Conservation (phyloP, 2,797 vertebrate genomes). For the Lerista edwardsae region DNA sequence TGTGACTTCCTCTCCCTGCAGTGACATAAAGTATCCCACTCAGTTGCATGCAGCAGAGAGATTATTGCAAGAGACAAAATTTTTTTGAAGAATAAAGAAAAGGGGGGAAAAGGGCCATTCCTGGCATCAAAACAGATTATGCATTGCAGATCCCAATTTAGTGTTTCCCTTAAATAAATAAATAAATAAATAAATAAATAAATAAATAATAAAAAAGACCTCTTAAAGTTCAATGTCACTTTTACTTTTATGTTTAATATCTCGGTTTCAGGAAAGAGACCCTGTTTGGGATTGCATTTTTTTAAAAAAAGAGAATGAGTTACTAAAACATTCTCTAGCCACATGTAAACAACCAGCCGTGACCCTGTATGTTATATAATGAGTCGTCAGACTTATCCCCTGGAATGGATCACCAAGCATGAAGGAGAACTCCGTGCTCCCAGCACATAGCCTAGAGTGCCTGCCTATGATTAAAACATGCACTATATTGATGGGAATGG, state of each 20-base stretch:
- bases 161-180: conserved; percentile 10
- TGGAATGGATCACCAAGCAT: conserved; percentile 22
- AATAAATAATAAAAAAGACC: neutral
- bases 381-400: conserved; percentile 30
- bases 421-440: conserved; percentile 29
- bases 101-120: neutral
- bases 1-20: neutral
- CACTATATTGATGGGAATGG: conserved; percentile 46
- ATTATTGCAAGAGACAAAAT: neutral
- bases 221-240: neutral
- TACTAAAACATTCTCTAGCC: conserved; percentile 20
- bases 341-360: neutral
- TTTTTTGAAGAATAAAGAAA: neutral
- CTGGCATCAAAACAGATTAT: conserved; percentile 14
- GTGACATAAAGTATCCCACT: neutral
- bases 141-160: neutral
- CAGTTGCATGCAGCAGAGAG: neutral
- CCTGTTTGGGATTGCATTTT: neutral
- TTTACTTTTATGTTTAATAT: neutral
- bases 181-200: neutral
- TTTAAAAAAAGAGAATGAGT: conserved; percentile 1
- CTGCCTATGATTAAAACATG: conserved; percentile 53
- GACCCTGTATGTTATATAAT: conserved; percentile 36
- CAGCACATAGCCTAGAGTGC: neutral
- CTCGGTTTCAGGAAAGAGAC: conserved; percentile 24